These are phyloP conservation scores for Tribolium madens DNA, from an alignment of 1,140 invertebrate genomes.

Conservation along the genomic window DNA sequence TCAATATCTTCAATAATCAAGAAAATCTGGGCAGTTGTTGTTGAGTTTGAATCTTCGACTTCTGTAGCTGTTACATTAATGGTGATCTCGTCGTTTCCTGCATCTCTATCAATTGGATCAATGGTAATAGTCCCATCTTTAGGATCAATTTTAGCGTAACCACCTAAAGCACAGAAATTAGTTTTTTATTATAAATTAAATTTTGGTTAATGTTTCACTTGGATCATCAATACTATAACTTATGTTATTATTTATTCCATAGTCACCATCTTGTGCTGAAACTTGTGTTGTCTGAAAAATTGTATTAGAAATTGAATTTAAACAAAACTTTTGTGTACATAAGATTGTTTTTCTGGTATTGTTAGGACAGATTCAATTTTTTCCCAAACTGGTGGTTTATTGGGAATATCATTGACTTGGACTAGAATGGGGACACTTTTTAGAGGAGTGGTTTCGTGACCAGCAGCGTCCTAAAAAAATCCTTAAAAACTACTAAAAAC, in stretches of 20 bases:
- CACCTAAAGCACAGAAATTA: no score
- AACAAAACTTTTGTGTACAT: no score
- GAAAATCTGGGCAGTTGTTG: background rate
- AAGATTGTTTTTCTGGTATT: background rate
- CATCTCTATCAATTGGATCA: background rate
- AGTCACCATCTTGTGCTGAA: constrained; percentile 21
- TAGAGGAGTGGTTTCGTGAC: background rate
- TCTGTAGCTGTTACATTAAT: constrained; percentile 14
- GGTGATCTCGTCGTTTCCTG: background rate
- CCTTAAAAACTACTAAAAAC: background rate
- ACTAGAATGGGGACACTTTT: constrained; percentile 2
- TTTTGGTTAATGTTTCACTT: background rate
- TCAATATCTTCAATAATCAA: constrained; percentile 11
- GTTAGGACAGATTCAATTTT: background rate
- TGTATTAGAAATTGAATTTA: background rate
- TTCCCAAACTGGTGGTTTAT: constrained; percentile 13
- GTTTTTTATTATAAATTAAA: background rate
- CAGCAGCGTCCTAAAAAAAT: constrained; percentile 27
- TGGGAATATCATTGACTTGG: background rate
- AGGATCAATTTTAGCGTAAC: background rate
- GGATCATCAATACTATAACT: background rate
- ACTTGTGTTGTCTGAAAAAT: constrained; percentile 6
- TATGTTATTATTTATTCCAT: constrained; percentile 9
- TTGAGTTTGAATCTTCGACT: background rate
- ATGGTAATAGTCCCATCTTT: background rate